Conservation (phyloP, 2,888 invertebrate species). For the Limnephilus auricula region DNA sequence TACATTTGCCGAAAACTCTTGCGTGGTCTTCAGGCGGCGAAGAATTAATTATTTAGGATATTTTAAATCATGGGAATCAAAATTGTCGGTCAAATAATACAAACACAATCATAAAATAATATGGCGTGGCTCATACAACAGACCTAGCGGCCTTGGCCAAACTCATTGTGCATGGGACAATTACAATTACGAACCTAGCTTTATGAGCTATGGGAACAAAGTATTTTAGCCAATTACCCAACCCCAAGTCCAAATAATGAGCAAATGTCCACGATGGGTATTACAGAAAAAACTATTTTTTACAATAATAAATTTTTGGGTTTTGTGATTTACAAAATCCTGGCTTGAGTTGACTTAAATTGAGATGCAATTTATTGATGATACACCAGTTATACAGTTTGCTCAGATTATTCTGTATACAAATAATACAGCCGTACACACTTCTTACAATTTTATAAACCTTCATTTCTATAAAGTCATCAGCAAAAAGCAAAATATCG, state of each 20-base stretch:
- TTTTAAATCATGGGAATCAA: constrained; percentile 52
- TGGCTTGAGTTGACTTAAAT: too few species aligned
- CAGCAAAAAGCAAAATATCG: too few species aligned
- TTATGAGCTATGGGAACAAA: constrained; percentile 39
- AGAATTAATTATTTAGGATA: constrained; percentile 29
- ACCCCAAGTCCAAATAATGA: constrained; percentile 37
- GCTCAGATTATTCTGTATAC: too few species aligned
- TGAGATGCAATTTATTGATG: too few species aligned
- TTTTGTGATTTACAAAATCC: too few species aligned
- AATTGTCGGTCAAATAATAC: constrained; percentile 43
- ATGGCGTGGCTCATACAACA: constrained; percentile 49
- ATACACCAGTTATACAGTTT: too few species aligned
- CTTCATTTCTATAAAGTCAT: too few species aligned
- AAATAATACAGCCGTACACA: too few species aligned
- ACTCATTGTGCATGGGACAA: constrained; percentile 49
- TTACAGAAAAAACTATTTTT: neutral
- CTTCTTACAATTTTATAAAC: too few species aligned
- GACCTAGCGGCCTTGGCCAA: constrained; percentile 42
- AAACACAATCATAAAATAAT: constrained; percentile 46
- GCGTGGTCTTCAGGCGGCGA: constrained; percentile 41
- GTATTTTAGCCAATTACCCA: constrained; percentile 40
- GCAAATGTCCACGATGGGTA: neutral
- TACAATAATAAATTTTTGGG: too few species aligned
- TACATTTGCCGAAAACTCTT: constrained; percentile 30
- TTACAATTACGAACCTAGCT: constrained; percentile 33